Evolutionary conservation across 2,888 invertebrate genomes (phyloP), one percentile per base, ranked within the genome.

Genomic region (Ochropleura leucogaster): DNA sequence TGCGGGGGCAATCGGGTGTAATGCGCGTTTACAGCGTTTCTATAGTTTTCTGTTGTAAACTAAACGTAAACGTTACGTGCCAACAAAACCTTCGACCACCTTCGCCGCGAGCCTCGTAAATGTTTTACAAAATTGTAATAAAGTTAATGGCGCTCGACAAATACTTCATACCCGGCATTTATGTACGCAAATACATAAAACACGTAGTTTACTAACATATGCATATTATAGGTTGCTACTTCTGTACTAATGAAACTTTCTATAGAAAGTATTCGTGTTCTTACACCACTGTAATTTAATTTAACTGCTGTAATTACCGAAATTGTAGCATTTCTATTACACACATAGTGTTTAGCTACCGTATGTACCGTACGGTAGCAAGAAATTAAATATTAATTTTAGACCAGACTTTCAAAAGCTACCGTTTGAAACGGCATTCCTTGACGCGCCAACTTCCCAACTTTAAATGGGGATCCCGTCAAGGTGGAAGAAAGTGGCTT

Each of bases 1-100:
- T 92, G 95, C 92, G 95, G 94, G 94, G 95, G 95, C 94, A 94
- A 94, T 94, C 93, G 94, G 91, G 90, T 91, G 92, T 91, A 92
- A 90, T 92, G 94, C 93, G 91, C 93, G 90, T 94, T 94, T 92
- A 93, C 90, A 93, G 91, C 91, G 90, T 93, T 93, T 94, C 93
- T 90, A 89, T 93, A 94, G 94, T 95, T 94, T 93, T 93, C 89
- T 90, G 89, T 91, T 90, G 87, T 87, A 90, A 92, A 92, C 91
- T 89, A 79, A 85, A 76, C 80, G 71, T 89, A 89, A 92, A 90
- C 78, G 90, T 91, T 91, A 89, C 88, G 88, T 88, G 87, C 88
- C 86, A 86, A 84, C 85, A 84, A 84, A 88, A 79, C 85, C 88
- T 88, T 84, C 87, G 80, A 87, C 81, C 78, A 86, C 88, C 86